Evolutionary conservation across 2,797 vertebrate genomes (phyloP).

Genomic region (Phrynocephalus vlangalii): DNA sequence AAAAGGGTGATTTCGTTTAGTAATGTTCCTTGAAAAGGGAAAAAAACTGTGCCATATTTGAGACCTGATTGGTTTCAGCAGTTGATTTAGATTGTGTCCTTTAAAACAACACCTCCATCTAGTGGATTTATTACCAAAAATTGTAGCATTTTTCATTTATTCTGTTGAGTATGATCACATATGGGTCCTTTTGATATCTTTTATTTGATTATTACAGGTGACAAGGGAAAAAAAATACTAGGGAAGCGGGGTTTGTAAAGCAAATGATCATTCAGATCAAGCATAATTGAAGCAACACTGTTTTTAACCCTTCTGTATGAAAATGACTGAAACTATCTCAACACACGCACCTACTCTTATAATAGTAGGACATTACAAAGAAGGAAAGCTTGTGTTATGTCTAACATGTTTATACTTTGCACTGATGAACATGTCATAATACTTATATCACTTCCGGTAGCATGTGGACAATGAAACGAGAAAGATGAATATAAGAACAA

Average conservation of each 20-base stretch:
- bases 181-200: neutral
- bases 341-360: neutral
- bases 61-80: neutral
- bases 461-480: neutral
- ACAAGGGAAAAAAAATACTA: neutral
- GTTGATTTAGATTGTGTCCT: neutral
- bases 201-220: neutral
- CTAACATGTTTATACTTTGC: neutral
- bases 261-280: neutral
- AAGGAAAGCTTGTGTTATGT: neutral
- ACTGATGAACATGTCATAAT: neutral
- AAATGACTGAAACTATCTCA: neutral
- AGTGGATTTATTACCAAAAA: constrained; percentile 61
- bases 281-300: neutral
- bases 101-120: constrained; percentile 80
- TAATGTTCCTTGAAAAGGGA: neutral
- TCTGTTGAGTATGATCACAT: neutral
- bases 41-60: neutral
- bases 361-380: neutral
- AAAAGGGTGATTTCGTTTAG: constrained; percentile 27
- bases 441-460: neutral
- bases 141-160: neutral
- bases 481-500: neutral
- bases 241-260: neutral
- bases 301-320: neutral